Conservation (phyloP, 2,797 vertebrate genomes). For the Neosalanx taihuensis region DNA sequence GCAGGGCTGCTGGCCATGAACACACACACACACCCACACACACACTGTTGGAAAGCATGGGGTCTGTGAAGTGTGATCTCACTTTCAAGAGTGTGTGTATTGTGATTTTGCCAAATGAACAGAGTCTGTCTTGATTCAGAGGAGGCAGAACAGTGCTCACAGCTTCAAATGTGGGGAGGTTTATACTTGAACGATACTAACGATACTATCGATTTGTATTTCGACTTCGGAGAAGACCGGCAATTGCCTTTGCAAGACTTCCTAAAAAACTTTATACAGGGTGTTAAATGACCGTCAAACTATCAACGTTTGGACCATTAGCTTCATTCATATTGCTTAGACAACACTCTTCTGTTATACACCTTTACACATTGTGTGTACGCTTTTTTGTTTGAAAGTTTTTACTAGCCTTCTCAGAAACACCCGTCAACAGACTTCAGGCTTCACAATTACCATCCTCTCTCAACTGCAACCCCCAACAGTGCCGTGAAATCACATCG, state of each 20-base stretch:
- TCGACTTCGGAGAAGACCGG: neutral
- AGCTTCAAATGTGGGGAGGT: neutral
- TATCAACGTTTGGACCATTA: neutral
- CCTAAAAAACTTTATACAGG: neutral
- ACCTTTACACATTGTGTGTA: neutral
- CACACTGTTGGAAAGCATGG: neutral
- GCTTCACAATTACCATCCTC: constrained; percentile 5
- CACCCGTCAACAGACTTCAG: constrained; percentile 4
- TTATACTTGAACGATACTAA: neutral
- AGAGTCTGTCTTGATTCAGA: neutral
- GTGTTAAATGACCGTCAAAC: too few relatives aligned
- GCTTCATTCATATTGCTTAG: neutral
- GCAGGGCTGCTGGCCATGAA: constrained; percentile 4
- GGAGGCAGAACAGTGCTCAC: neutral
- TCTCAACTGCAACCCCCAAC: constrained; percentile 16
- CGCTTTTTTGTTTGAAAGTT: neutral
- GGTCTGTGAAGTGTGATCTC: neutral
- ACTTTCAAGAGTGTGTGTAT: neutral
- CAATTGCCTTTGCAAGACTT: neutral
- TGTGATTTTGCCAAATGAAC: neutral
- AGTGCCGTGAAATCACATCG: constrained; percentile 20
- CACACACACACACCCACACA: neutral
- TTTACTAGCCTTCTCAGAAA: neutral
- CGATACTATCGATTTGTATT: too few relatives aligned
- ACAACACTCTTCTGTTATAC: neutral